Conservation (phyloP, 2,113 vertebrate genomes). For the Erythrolamprus reginae region DNA sequence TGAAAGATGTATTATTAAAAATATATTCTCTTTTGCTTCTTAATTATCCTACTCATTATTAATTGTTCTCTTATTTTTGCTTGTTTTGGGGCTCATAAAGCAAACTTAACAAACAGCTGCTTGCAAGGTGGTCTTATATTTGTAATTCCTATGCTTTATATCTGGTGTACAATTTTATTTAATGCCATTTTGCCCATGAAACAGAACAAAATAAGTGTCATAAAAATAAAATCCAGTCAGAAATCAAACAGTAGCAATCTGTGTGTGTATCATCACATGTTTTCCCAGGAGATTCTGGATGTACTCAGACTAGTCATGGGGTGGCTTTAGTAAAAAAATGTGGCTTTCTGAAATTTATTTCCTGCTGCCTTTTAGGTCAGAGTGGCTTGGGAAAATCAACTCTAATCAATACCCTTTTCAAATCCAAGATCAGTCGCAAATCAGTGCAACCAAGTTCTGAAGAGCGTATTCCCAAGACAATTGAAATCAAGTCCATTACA, state of each 20-base stretch:
- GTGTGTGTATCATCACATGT: neutral
- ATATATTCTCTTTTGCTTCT: neutral
- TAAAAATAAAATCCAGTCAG: neutral
- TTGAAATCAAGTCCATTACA: slow-evolving; percentile 96
- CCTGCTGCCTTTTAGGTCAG: slow-evolving; percentile 77
- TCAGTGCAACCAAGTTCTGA: slow-evolving; percentile 80
- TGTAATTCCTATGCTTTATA: neutral
- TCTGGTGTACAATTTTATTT: no score
- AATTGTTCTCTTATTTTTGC: neutral
- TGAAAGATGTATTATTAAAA: neutral
- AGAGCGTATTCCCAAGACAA: slow-evolving; percentile 93
- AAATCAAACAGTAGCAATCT: neutral
- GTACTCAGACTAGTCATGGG: neutral
- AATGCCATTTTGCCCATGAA: neutral
- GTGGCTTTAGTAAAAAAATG: neutral
- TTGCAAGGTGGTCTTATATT: neutral
- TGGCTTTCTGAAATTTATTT: slow-evolving; percentile 23
- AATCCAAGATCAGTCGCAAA: slow-evolving; percentile 96
- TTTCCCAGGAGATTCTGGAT: neutral
- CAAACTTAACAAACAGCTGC: neutral
- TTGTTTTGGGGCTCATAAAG: neutral
- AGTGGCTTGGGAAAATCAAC: slow-evolving; percentile 97
- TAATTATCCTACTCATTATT: neutral
- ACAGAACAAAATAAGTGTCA: neutral
- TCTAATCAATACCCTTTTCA: slow-evolving; percentile 97